Conservation (phyloP, 2,888 invertebrate species). For the Drosophila kanekoi region DNA sequence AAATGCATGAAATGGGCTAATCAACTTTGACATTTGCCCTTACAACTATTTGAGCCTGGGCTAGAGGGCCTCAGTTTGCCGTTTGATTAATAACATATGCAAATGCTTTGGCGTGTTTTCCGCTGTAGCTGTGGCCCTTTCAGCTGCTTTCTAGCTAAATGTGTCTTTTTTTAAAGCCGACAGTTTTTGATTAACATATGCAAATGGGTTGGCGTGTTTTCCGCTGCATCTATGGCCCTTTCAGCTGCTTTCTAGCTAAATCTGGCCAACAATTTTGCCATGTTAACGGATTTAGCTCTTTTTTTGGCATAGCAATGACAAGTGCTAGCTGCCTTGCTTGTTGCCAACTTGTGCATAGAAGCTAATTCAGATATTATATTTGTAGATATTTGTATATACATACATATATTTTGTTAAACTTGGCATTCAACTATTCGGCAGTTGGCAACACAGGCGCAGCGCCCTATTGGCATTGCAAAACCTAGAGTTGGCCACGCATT, state of each 20-base stretch:
- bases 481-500: constrained; percentile 42
- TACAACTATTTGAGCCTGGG: neutral
- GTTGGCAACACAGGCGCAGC: constrained; percentile 5
- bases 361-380: no score
- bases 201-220: constrained; percentile 65
- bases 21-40: constrained; percentile 46
- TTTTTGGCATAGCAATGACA: no score
- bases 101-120: constrained; percentile 65
- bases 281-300: no score
- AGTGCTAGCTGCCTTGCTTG: no score
- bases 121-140: constrained; percentile 3
- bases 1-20: constrained; percentile 32
- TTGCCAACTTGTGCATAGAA: no score
- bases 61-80: constrained; percentile 4
- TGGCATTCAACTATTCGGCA: no score
- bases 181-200: constrained; percentile 46
- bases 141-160: no score
- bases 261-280: no score
- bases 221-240: constrained; percentile 8
- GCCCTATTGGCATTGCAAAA: constrained; percentile 76
- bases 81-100: constrained; percentile 49
- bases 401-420: no score
- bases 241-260: no score
- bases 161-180: neutral
- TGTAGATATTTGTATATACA: no score